Evolutionary conservation across 2,888 invertebrate species (phyloP).

Genomic region (Epistrophella euchroma): DNA sequence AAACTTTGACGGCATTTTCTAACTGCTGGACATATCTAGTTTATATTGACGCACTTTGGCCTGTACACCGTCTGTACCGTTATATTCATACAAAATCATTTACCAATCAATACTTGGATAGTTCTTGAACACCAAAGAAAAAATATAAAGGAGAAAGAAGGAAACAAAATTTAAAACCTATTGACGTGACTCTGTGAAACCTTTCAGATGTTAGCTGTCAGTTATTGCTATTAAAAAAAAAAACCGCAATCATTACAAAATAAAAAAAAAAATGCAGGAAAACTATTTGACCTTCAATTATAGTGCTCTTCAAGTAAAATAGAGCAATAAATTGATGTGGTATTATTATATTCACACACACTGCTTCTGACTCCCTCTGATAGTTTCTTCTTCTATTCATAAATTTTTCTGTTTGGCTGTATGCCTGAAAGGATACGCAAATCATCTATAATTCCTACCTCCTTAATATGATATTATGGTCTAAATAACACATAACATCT

Average conservation of each 20-base stretch:
- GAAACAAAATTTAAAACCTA: neutral
- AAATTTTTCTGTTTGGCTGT: neutral
- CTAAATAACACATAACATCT: conserved; percentile 8
- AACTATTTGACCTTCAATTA: conserved; percentile 44
- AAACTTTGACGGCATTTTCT: neutral
- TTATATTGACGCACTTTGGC: neutral
- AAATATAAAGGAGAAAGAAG: neutral
- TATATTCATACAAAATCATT: conserved; percentile 16
- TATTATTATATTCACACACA: neutral
- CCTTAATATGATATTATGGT: neutral
- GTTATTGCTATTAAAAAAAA: neutral
- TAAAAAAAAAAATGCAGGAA: neutral
- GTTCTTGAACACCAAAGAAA: conserved; percentile 9
- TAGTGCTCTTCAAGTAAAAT: conserved; percentile 28
- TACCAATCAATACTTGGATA: conserved; percentile 42
- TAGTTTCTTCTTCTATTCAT: neutral
- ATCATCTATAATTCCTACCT: neutral
- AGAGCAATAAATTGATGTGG: neutral
- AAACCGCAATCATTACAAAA: neutral
- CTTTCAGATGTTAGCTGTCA: conserved; percentile 48
- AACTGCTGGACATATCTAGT: neutral
- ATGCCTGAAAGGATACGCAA: neutral
- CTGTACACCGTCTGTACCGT: neutral
- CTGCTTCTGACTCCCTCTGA: neutral
- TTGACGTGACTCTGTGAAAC: conserved; percentile 35